A percentile compares a stretch with the other conserved stretches of the same genome.
phyloP scores from a whole-genome alignment of 2,797 vertebrate genomes.

The Liparis tanakae region DNA sequence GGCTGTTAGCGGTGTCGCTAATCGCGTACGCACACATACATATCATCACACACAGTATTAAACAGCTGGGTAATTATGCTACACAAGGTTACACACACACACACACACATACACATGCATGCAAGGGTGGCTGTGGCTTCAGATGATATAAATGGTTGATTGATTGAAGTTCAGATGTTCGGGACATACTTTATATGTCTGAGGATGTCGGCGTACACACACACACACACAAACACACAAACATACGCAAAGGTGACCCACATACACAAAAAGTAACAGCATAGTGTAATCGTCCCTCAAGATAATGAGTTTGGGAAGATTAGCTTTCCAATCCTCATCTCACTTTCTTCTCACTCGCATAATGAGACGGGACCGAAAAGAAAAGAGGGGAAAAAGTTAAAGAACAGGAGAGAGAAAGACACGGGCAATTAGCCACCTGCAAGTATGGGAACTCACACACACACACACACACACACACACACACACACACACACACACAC shows the following conservation, averaged over 20 bases:
- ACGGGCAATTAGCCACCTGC: conserved; percentile 60
- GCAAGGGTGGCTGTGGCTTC: conserved; percentile 4
- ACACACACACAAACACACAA: no score
- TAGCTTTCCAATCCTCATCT: conserved; percentile 18
- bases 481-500: not conserved
- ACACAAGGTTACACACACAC: not conserved
- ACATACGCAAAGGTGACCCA: not conserved
- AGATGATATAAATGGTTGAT: conserved; percentile 5
- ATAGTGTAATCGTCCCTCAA: conserved; percentile 1
- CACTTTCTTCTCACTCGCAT: conserved; percentile 36
- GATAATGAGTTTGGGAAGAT: conserved; percentile 31
- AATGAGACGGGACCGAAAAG: conserved; percentile 38
- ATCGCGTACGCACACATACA: conserved; percentile 18
- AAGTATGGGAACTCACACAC: conserved; percentile 19
- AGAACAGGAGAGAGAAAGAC: conserved; percentile 16
- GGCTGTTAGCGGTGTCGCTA: conserved; percentile 15
- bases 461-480: not conserved
- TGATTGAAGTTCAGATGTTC: conserved; percentile 6
- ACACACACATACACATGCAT: not conserved
- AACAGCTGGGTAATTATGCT: conserved; percentile 19
- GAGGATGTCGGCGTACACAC: not conserved
- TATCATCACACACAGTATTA: conserved; percentile 20
- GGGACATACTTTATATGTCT: conserved; percentile 1
- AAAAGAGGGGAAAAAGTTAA: conserved; percentile 7
- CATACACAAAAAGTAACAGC: not conserved